These are phyloP conservation scores for Clarias laeviceps DNA, from an alignment of 2,797 vertebrate genomes.

Conservation along the genomic window DNA sequence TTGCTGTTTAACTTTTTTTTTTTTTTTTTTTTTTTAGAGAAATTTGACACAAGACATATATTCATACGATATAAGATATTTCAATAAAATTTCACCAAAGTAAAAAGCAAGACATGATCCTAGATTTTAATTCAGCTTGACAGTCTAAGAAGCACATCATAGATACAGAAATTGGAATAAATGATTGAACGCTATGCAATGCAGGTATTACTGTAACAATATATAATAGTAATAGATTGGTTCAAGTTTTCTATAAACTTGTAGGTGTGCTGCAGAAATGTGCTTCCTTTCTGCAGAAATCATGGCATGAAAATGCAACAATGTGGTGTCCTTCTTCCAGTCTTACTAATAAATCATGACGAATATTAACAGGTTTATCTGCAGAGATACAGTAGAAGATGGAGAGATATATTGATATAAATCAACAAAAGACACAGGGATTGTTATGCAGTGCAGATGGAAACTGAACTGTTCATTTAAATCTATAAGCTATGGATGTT, in stretches of 20 bases:
- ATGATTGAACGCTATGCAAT: background rate
- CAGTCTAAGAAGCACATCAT: background rate
- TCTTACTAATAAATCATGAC: slow-evolving; percentile 79
- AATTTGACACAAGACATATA: background rate
- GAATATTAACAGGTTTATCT: slow-evolving; percentile 70
- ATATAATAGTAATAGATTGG: background rate
- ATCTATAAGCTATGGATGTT: background rate
- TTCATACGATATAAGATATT: background rate
- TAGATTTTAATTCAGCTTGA: background rate
- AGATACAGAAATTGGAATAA: background rate
- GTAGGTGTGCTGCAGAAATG: background rate
- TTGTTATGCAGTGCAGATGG: background rate
- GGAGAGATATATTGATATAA: background rate
- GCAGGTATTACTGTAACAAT: background rate
- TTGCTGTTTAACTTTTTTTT: slow-evolving; percentile 45
- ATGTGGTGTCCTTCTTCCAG: slow-evolving; percentile 62
- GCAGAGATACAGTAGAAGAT: slow-evolving; percentile 73
- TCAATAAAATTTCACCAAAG: background rate
- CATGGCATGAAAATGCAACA: slow-evolving; percentile 76
- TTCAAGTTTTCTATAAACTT: background rate
- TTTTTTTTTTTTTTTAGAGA: slow-evolving; percentile 25
- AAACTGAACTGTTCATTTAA: background rate
- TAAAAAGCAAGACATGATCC: background rate
- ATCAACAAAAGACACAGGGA: background rate
- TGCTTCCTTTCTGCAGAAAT: slow-evolving; percentile 63